Evolutionary conservation across 2,888 invertebrate species (phyloP), one percentile per base, ranked within the genome.

Genomic region (Apotomis capreana): DNA sequence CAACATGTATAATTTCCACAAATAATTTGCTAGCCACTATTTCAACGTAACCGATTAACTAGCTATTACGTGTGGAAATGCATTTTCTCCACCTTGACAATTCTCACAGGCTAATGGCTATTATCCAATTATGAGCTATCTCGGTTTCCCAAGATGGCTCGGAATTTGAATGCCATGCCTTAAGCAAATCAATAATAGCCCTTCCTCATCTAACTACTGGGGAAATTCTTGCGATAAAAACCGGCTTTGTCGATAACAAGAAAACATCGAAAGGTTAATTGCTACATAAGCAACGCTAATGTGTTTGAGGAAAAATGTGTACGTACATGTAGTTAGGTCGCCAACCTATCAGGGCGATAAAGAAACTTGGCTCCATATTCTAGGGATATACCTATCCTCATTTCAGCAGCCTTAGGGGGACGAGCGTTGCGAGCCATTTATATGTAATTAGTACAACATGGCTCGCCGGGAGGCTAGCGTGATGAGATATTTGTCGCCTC

Each of bases 241-340:
- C 70, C 13, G 12, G 70, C 46, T 61, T 61, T n/a, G 65, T 73
- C 63, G 63, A 59, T 58, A 69, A 62, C 54, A 73, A 70, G 74
- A 70, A 71, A 75, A 58, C 61, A 69, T 69, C 69, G 73, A 13
- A 65, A 51, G 69, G 65, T 57, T 74, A 76, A 77, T 74, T 74
- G 70, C 62, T 69, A 40, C 58, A 60, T 73, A 70, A 71, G 54
- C 65, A 54, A 63, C 55, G 62, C 63, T 68, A 68, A 72, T 68
- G 58, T 72, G 62, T 63, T 62, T 54, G 58, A 68, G 68, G 58
- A 57, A 63, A 71, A 68, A 68, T 71, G 36, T 51, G 40, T 60
- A 37, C 13, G 0, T 55, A 44, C 46, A 26, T 26, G 6, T 10
- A 5, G n/a, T 12, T 65, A 44, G 40, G 55, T 55, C 44, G 64